Percentiles rank a stretch among this genome's conserved stretches.
Conservation (phyloP, 2,113 vertebrate species). For the Myrmecophaga tridactyla region DNA sequence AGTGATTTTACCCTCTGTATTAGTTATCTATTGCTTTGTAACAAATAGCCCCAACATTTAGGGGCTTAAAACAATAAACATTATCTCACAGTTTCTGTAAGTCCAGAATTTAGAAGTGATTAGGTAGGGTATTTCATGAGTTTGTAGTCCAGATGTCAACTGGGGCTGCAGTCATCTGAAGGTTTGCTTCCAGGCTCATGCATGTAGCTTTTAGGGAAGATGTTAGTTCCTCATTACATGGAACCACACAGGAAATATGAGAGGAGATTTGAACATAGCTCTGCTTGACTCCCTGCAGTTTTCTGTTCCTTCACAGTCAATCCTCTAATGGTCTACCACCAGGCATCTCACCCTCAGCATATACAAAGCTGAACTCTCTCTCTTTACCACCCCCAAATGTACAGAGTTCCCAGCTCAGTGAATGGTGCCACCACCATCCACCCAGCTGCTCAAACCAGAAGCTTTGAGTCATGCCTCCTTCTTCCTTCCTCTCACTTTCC, state of each 20-base stretch:
- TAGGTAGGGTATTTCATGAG: not conserved
- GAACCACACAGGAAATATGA: not conserved
- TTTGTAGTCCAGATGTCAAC: not conserved
- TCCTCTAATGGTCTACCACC: not conserved
- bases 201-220: not conserved
- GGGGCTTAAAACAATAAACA: not conserved
- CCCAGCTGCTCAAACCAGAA: constrained; percentile 72
- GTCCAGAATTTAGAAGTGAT: not conserved
- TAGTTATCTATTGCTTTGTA: not conserved
- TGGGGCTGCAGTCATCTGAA: not conserved
- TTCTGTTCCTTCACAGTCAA: not conserved
- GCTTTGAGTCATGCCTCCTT: constrained; percentile 70
- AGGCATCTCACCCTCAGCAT: not conserved
- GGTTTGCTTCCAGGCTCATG: not conserved
- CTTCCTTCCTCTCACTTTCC: constrained; percentile 60
- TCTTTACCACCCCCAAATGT: constrained; percentile 31
- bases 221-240: not conserved
- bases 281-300: not conserved
- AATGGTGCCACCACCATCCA: constrained; percentile 41
- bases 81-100: not conserved
- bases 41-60: not conserved
- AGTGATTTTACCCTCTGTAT: not conserved
- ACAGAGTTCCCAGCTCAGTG: constrained; percentile 36
- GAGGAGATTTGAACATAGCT: not conserved
- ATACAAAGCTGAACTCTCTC: constrained; percentile 16